Percentiles rank a stretch among this genome's conserved stretches.
phyloP scores from a whole-genome alignment of 1,140 invertebrate genomes.

The Homalodisca vitripennis region DNA sequence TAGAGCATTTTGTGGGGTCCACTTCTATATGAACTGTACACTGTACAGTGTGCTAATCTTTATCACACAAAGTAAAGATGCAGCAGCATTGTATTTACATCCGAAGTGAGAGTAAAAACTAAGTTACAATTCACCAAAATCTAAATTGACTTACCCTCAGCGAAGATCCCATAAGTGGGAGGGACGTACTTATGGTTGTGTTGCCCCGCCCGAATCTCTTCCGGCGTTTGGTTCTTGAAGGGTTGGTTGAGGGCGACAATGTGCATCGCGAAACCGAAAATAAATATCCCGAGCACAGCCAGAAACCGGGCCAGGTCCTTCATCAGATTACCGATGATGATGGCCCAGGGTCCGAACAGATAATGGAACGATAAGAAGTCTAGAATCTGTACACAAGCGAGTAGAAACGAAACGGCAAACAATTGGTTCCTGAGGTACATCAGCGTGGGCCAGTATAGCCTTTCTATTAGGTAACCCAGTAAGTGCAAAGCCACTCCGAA shows the following conservation, averaged over 20 bases:
- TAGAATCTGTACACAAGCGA: slow-evolving; percentile 95
- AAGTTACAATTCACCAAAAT: slow-evolving; percentile 20
- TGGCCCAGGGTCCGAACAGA: slow-evolving; percentile 97
- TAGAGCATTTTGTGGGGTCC: too few relatives aligned
- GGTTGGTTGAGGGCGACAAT: slow-evolving; percentile 95
- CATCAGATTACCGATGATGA: slow-evolving; percentile 86
- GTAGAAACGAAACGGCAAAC: slow-evolving; percentile 89
- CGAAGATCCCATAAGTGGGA: slow-evolving; percentile 53
- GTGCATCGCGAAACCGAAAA: slow-evolving; percentile 97
- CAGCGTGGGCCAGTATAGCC: slow-evolving; percentile 73
- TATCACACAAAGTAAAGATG: not conserved
- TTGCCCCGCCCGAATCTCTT: slow-evolving; percentile 48
- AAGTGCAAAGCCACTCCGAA: slow-evolving; percentile 90
- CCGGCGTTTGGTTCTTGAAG: slow-evolving; percentile 62
- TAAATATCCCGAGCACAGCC: slow-evolving; percentile 95
- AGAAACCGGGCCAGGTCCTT: slow-evolving; percentile 93
- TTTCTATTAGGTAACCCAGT: slow-evolving; percentile 60
- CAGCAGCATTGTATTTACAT: slow-evolving; percentile 17
- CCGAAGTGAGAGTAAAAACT: not conserved
- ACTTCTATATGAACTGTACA: too few relatives aligned
- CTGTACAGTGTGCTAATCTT: not conserved
- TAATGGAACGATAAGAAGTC: slow-evolving; percentile 98
- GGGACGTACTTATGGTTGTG: slow-evolving; percentile 25
- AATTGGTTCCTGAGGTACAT: slow-evolving; percentile 95
- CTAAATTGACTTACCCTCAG: slow-evolving; percentile 68